Evolutionary conservation across 2,113 vertebrate species (phyloP).

Genomic region (Bubo bubo): DNA sequence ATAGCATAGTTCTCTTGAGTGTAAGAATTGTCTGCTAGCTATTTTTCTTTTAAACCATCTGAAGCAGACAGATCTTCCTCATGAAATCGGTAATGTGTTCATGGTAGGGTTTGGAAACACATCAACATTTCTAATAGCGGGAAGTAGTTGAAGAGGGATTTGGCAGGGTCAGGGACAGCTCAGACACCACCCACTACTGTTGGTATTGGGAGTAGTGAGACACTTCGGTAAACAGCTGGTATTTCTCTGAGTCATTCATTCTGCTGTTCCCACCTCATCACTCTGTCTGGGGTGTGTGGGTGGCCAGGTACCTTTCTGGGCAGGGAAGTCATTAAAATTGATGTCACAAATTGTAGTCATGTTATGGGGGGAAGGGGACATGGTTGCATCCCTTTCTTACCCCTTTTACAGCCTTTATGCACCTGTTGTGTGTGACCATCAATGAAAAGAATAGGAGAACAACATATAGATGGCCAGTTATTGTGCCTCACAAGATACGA

Average conservation of each 20-base stretch:
- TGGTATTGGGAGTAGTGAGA: not conserved
- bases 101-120: not conserved
- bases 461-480: not conserved
- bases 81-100: not conserved
- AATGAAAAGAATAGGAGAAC: not conserved
- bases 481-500: not conserved
- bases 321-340: not conserved
- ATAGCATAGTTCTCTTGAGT: not conserved
- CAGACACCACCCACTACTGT: not conserved
- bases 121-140: not conserved
- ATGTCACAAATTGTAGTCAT: not conserved
- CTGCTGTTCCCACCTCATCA: not conserved
- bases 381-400: not conserved
- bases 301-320: not conserved
- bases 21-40: not conserved
- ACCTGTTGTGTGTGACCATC: not conserved
- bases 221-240: not conserved
- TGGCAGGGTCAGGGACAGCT: constrained; percentile 6
- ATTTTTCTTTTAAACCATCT: not conserved
- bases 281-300: not conserved
- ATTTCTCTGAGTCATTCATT: not conserved
- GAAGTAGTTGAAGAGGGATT: not conserved
- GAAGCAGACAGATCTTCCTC: not conserved
- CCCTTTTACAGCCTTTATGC: not conserved
- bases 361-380: not conserved